A percentile compares a stretch with the other conserved stretches of the same genome.
These are phyloP conservation scores for Ammospiza nelsoni DNA, from an alignment of 2,113 vertebrate genomes.

Conservation along the genomic window DNA sequence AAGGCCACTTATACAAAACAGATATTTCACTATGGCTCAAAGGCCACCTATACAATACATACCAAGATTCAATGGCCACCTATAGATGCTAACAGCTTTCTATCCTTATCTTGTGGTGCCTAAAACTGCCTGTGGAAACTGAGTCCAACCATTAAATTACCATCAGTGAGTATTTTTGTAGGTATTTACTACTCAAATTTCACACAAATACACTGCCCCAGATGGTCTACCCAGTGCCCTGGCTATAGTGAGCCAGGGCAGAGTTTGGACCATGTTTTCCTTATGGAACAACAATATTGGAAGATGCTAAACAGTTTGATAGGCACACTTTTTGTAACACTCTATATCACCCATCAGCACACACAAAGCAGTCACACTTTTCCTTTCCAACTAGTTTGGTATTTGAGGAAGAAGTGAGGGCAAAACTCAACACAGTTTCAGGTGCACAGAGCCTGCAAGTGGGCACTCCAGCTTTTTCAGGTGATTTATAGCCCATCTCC, in stretches of 20 bases:
- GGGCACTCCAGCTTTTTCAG: neutral
- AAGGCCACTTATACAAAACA: no score
- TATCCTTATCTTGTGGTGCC: neutral
- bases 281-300: neutral
- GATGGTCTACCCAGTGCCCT: accelerated
- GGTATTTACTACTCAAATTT: neutral
- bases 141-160: neutral
- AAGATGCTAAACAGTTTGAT: neutral
- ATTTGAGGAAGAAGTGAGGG: neutral
- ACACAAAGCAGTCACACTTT: accelerated
- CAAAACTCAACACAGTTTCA: neutral
- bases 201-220: neutral
- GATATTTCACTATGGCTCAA: no score
- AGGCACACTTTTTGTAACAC: no score
- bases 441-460: neutral
- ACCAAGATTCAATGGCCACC: no score
- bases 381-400: neutral
- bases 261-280: neutral
- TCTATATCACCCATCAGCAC: neutral
- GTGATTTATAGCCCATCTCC: constrained; percentile 17
- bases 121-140: neutral
- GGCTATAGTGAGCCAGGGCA: neutral
- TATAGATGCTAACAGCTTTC: neutral
- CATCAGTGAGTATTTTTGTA: neutral
- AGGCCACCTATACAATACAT: no score